These are phyloP conservation scores for Cyclura pinguis DNA, from an alignment of 2,797 vertebrate species.

Conservation along the genomic window DNA sequence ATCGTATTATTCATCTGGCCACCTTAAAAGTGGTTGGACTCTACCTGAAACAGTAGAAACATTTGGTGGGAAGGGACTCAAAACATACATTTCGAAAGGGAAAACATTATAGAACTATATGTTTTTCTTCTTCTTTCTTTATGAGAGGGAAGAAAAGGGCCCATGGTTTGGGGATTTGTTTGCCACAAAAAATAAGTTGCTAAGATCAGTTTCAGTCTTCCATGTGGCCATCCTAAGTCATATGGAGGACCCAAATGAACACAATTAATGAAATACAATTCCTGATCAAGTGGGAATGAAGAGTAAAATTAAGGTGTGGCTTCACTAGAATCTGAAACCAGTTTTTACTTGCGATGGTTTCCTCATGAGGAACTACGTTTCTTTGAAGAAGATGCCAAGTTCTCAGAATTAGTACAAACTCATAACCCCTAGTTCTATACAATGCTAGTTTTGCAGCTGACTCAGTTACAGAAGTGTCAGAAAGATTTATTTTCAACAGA, in stretches of 20 bases:
- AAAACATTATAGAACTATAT: neutral
- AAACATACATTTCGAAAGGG: neutral
- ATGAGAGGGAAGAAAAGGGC: neutral
- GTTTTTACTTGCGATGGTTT: neutral
- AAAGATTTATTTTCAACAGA: neutral
- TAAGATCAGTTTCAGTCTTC: too few species aligned
- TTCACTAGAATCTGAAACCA: neutral
- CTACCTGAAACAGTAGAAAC: neutral
- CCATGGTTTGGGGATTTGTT: neutral
- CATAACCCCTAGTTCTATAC: neutral
- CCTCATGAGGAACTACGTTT: neutral
- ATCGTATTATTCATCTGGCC: neutral
- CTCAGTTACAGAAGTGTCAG: neutral
- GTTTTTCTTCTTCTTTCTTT: neutral
- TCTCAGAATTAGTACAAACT: neutral
- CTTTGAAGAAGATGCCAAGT: neutral
- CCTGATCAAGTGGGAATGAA: neutral
- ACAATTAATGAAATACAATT: neutral
- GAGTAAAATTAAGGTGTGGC: neutral
- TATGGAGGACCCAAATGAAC: neutral
- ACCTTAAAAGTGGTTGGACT: neutral
- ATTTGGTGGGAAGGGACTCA: neutral
- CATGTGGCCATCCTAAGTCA: neutral
- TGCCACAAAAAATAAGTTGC: neutral
- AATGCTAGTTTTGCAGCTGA: neutral